phyloP scores from a whole-genome alignment of 2,888 invertebrate species.

The Tipula vernalis region DNA sequence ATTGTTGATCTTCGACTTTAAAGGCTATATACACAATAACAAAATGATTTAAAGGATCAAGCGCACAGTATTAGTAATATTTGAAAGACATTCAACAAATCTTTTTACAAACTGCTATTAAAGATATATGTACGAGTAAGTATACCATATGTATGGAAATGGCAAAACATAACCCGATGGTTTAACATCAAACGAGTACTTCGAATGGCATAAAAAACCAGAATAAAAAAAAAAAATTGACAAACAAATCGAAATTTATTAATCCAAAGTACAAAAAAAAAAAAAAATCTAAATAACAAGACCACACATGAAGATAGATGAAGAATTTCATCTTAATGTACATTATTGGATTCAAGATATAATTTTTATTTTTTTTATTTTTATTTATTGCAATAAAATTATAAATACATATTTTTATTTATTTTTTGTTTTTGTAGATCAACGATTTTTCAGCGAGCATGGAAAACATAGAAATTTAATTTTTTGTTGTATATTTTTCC shows the following conservation, averaged over 20 bases:
- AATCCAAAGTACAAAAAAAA: neutral
- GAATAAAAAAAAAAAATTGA: neutral
- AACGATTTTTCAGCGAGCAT: neutral
- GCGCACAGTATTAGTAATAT: neutral
- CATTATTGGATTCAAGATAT: neutral
- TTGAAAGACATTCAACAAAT: neutral
- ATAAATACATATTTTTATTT: neutral
- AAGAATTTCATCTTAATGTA: conserved; percentile 4
- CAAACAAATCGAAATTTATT: conserved; percentile 4
- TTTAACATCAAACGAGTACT: neutral
- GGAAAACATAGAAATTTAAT: neutral
- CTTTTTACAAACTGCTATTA: neutral
- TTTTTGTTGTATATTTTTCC: neutral
- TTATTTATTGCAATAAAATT: neutral
- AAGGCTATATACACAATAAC: neutral
- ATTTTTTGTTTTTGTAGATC: neutral
- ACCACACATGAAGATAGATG: conserved; percentile 4
- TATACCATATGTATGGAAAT: neutral
- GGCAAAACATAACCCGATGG: neutral
- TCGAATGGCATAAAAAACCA: neutral
- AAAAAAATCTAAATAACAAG: neutral
- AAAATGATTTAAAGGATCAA: neutral
- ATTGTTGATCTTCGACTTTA: neutral
- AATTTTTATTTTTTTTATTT: neutral
- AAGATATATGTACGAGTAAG: neutral